A percentile compares a stretch with the other conserved stretches of the same genome.
Conservation (phyloP, 2,797 vertebrate genomes). For the Micrastur ruficollis region DNA sequence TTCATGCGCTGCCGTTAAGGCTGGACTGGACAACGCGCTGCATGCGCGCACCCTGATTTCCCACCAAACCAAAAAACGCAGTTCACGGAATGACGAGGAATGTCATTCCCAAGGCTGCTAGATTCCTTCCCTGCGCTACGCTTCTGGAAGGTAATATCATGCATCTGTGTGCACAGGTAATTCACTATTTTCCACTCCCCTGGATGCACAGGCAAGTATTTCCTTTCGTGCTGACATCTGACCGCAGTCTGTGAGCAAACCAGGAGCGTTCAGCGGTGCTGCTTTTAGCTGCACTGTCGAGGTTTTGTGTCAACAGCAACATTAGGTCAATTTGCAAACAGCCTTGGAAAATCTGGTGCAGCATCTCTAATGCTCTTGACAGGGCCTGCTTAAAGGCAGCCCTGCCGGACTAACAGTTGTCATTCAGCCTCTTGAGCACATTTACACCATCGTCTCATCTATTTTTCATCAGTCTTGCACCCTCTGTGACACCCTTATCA, state of each 20-base stretch:
- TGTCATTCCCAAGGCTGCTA: background rate
- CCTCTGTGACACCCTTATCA: background rate
- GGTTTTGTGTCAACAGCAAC: background rate
- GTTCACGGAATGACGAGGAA: background rate
- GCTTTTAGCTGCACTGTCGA: background rate
- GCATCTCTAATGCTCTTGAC: background rate
- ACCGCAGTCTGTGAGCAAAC: background rate
- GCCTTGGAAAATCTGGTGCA: background rate
- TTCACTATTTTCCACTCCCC: background rate
- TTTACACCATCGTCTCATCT: background rate
- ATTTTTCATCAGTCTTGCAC: conserved; percentile 36
- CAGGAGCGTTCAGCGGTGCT: background rate
- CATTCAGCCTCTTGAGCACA: background rate
- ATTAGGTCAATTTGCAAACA: background rate
- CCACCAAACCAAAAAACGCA: background rate
- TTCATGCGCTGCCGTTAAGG: background rate
- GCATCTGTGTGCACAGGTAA: background rate
- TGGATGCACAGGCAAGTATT: background rate
- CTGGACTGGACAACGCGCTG: background rate
- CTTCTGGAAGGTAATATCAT: background rate
- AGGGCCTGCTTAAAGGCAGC: background rate
- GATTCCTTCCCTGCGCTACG: background rate
- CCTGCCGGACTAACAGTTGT: background rate
- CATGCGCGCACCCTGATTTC: background rate
- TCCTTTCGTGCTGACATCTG: background rate